Conservation (phyloP, 2,888 invertebrate genomes). For the Drosophila stalkeri region DNA sequence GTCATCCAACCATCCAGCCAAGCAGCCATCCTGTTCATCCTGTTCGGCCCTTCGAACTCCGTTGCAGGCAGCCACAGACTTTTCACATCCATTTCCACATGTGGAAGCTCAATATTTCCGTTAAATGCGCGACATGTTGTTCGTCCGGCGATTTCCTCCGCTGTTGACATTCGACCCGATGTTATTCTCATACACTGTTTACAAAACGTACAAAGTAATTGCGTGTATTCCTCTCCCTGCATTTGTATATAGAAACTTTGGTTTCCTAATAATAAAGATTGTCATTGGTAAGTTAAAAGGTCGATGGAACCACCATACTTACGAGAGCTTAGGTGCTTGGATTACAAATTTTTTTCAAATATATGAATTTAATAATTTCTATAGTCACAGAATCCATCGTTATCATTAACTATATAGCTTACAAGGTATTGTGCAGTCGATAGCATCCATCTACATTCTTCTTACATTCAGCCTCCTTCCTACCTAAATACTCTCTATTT, state of each 20-base stretch:
- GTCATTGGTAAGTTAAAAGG: neutral
- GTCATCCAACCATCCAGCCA: neutral
- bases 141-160: slow-evolving; percentile 67
- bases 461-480: neutral
- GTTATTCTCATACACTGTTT: slow-evolving; percentile 4
- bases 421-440: neutral
- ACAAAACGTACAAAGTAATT: neutral
- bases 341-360: neutral
- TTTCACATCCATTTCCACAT: slow-evolving; percentile 43
- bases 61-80: slow-evolving; percentile 30
- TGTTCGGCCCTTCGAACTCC: neutral
- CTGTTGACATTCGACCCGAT: slow-evolving; percentile 31
- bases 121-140: slow-evolving; percentile 67
- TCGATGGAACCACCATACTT: neutral
- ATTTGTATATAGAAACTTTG: neutral
- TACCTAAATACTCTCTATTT: neutral
- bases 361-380: too few species aligned
- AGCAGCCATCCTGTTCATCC: neutral
- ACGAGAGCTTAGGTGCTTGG: neutral
- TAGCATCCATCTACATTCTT: neutral
- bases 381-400: neutral
- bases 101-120: slow-evolving; percentile 73
- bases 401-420: too few species aligned
- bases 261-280: neutral
- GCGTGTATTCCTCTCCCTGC: neutral